phyloP scores from a whole-genome alignment of 2,797 vertebrate genomes.

The Antennarius maculatus region DNA sequence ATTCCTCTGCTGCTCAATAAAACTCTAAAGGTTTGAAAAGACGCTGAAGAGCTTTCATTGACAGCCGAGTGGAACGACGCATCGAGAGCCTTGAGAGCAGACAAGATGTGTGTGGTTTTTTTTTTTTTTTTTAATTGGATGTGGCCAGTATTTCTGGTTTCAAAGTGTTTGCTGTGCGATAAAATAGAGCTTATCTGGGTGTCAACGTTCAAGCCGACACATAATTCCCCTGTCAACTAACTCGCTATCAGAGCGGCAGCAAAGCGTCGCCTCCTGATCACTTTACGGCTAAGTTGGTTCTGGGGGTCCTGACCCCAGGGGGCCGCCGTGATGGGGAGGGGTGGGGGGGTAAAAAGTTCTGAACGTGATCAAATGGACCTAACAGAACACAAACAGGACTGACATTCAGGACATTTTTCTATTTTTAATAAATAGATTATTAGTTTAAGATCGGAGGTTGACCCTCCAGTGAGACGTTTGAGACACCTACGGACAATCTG shows the following conservation, averaged over 20 bases:
- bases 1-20: constrained; percentile 16
- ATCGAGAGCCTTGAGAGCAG: constrained; percentile 23
- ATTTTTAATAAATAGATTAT: no score
- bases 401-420: no score
- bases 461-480: no score
- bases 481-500: no score
- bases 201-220: constrained; percentile 36
- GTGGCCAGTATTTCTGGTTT: constrained; percentile 36
- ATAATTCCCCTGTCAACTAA: constrained; percentile 26
- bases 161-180: constrained; percentile 33
- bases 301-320: constrained; percentile 1
- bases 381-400: no score
- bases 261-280: constrained; percentile 28
- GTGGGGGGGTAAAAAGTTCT: neutral
- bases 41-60: constrained; percentile 27
- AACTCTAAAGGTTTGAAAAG: constrained; percentile 17
- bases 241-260: constrained; percentile 31
- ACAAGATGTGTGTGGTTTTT: constrained; percentile 12
- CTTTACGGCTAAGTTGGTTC: constrained; percentile 12
- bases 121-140: constrained; percentile 17
- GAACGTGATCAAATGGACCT: neutral
- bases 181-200: constrained; percentile 40
- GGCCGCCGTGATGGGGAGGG: constrained; percentile 11
- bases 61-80: constrained; percentile 29
- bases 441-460: no score